These are phyloP conservation scores for Micromesistius poutassou DNA, from an alignment of 2,797 vertebrate species.

Conservation along the genomic window DNA sequence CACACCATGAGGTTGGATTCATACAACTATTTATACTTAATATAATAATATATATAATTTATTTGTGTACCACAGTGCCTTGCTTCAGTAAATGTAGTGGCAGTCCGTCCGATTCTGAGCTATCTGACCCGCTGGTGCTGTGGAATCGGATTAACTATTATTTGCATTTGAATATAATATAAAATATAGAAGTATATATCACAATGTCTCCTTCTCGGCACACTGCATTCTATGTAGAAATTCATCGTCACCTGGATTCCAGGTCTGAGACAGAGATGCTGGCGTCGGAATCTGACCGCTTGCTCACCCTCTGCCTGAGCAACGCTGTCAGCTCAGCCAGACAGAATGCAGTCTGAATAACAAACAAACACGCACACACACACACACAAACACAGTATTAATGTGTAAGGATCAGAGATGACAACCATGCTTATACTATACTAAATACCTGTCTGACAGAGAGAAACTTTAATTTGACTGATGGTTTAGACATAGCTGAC, in stretches of 20 bases:
- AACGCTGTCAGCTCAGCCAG: constrained; percentile 70
- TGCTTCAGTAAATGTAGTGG: constrained; percentile 69
- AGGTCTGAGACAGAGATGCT: constrained; percentile 79
- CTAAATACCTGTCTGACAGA: neutral
- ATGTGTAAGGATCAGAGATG: neutral
- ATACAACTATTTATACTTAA: constrained; percentile 30
- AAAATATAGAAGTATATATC: neutral
- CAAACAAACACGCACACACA: constrained; percentile 16
- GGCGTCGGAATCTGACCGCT: constrained; percentile 64
- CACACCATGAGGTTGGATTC: neutral
- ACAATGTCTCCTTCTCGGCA: neutral
- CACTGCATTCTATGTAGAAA: neutral
- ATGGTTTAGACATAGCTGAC: neutral
- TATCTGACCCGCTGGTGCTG: constrained; percentile 92
- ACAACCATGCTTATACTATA: neutral
- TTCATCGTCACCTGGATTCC: constrained; percentile 82
- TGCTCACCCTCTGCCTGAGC: constrained; percentile 67
- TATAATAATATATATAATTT: no score
- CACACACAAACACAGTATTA: neutral
- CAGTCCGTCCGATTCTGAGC: constrained; percentile 81
- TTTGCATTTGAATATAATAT: constrained; percentile 1
- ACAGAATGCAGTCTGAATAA: constrained; percentile 75
- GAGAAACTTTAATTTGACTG: neutral
- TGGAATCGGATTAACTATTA: constrained; percentile 28
- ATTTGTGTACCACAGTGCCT: constrained; percentile 36